Percentiles rank a stretch among this genome's conserved stretches.
Evolutionary conservation across 2,888 invertebrate species (phyloP).

Genomic region (Plagiodera versicolora): DNA sequence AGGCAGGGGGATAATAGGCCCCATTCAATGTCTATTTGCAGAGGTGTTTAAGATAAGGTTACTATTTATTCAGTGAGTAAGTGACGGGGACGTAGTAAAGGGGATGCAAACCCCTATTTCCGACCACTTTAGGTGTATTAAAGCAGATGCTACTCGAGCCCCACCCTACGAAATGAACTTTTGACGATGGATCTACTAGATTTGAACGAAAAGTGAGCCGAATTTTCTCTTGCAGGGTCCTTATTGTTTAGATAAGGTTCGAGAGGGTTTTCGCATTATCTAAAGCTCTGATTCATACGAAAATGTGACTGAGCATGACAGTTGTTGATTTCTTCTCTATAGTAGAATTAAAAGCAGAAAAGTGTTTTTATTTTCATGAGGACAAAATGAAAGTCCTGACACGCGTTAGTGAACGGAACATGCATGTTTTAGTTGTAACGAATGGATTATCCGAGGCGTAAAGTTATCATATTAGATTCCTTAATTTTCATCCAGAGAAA

Average conservation of each 20-base stretch:
- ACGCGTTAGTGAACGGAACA: background rate
- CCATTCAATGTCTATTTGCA: constrained; percentile 42
- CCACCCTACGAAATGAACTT: constrained; percentile 3
- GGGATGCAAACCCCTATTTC: background rate
- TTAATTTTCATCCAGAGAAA: constrained; percentile 9
- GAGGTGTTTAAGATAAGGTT: constrained; percentile 50
- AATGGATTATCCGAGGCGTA: background rate
- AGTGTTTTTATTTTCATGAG: too few species aligned
- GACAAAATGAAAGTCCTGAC: background rate
- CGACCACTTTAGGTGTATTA: constrained; percentile 28
- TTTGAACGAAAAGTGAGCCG: constrained; percentile 13
- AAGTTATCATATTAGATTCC: background rate
- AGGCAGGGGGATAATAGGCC: background rate
- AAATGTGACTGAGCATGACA: too few species aligned
- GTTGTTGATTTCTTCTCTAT: too few species aligned
- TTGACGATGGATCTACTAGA: constrained; percentile 12
- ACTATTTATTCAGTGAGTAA: constrained; percentile 52
- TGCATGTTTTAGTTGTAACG: background rate
- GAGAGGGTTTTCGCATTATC: background rate
- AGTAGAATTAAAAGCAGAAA: too few species aligned
- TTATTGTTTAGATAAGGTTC: background rate
- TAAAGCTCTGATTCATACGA: background rate
- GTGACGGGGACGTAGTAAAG: constrained; percentile 28
- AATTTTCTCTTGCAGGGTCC: constrained; percentile 12
- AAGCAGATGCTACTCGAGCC: constrained; percentile 22